Conservation (phyloP, 2,113 vertebrate genomes). For the Melanocharis versteri region DNA sequence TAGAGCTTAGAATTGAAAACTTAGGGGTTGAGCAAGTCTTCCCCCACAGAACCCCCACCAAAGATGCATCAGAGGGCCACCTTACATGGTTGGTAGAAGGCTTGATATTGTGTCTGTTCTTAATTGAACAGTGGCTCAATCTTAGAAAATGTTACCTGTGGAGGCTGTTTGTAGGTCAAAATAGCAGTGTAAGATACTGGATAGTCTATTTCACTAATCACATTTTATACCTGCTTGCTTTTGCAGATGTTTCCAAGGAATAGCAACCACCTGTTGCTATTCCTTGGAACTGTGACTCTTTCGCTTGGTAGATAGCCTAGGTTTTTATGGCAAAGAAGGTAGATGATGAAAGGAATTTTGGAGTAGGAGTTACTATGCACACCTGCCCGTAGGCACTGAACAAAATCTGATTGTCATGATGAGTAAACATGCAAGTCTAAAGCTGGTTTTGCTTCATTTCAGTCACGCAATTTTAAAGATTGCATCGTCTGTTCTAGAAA, state of each 20-base stretch:
- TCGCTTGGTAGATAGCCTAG: neutral
- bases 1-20: neutral
- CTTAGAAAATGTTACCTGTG: neutral
- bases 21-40: neutral
- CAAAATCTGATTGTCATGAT: neutral
- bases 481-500: neutral
- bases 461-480: neutral
- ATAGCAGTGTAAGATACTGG: neutral
- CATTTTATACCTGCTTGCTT: neutral
- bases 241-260: neutral
- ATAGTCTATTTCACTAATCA: neutral
- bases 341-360: neutral
- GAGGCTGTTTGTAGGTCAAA: neutral
- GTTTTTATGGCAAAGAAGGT: neutral
- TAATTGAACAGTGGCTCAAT: neutral
- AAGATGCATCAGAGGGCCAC: neutral
- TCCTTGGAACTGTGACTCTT: neutral
- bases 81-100: neutral
- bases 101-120: neutral
- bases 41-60: neutral
- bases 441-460: constrained; percentile 1
- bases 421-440: neutral
- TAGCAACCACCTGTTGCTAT: neutral
- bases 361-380: neutral
- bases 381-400: neutral